phyloP scores from a whole-genome alignment of 2,888 invertebrate species.

The Coelogynopora nodosa region DNA sequence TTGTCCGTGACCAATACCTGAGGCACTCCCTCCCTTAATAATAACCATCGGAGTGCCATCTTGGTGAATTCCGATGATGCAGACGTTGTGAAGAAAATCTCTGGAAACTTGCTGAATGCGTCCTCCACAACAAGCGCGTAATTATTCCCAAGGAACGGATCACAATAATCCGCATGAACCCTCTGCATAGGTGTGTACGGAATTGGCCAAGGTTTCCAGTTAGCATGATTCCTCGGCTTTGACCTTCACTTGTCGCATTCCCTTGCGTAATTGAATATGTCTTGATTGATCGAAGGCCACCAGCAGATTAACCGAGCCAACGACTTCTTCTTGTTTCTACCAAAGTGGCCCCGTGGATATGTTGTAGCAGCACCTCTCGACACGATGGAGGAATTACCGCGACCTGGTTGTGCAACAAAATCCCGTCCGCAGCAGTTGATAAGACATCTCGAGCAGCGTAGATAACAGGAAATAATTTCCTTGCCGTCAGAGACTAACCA shows the following conservation, averaged over 20 bases:
- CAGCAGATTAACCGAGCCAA: constrained; percentile 9
- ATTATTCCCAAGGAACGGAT: not conserved
- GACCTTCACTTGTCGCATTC: not conserved
- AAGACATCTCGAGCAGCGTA: not conserved
- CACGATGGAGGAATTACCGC: not conserved
- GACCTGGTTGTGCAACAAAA: not conserved
- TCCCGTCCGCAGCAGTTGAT: not conserved
- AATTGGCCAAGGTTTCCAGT: constrained; percentile 8
- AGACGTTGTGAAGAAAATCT: no score
- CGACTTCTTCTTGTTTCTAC: not conserved
- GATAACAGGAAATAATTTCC: not conserved
- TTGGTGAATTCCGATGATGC: no score
- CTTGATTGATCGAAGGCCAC: not conserved
- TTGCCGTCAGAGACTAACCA: no score
- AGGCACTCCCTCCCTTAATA: not conserved
- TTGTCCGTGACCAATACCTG: constrained; percentile 29
- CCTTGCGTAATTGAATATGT: not conserved
- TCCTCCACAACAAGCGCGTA: not conserved
- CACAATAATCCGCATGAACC: constrained; percentile 32
- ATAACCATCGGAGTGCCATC: not conserved
- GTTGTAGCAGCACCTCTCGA: not conserved
- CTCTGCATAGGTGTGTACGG: constrained; percentile 10
- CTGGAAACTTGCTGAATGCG: no score
- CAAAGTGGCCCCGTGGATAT: not conserved
- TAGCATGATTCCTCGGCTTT: constrained; percentile 7